Evolutionary conservation across 2,888 invertebrate genomes (phyloP), one percentile per base, ranked within the genome.

Genomic region (Amiota communis): DNA sequence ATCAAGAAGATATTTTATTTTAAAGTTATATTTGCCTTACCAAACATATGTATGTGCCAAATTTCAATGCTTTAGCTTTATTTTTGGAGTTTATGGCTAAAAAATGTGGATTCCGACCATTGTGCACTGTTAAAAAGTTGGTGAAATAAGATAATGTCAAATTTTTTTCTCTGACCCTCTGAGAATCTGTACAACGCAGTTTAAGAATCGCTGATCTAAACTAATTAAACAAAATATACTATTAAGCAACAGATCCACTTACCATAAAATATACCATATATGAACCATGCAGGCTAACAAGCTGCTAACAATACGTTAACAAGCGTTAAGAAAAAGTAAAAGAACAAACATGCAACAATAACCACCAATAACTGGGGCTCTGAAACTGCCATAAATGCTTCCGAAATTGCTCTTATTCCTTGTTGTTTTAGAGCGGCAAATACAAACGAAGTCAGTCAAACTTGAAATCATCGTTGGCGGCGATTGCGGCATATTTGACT

Each of bases 221-320:
- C 84, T 83, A 83, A 85, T 79, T 85, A 86, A 80, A 82, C 86
- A 86, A 85, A 87, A 86, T 86, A 87, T 85, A 86, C 84, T 84
- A 83, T 87, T 87, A 86, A 86, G 87, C 83, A 87, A 86, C 86
- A 86, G 87, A 86, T 86, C 87, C 87, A 86, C 84, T 85, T 85
- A n/a, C n/a, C n/a, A n/a, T n/a, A 79, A 85, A 85, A 85, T 85
- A n/a, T n/a, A n/a, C 86, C 84, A 85, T 86, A 86, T 86, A 84
- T 86, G 83, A 86, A 86, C 85, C 86, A 83, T 85, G 81, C 80
- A 70, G 72, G 72, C 79, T 86, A 86, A 86, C 85, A 86, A 86
- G 86, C 81, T 76, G 86, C 86, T 83, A 86, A 86, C 85, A 83
- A 80, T 51, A 48, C 71, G 47, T 70, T 48, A 56, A 72, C 70